Evolutionary conservation across 2,888 invertebrate species (phyloP).

Genomic region (Drosophila rubida): DNA sequence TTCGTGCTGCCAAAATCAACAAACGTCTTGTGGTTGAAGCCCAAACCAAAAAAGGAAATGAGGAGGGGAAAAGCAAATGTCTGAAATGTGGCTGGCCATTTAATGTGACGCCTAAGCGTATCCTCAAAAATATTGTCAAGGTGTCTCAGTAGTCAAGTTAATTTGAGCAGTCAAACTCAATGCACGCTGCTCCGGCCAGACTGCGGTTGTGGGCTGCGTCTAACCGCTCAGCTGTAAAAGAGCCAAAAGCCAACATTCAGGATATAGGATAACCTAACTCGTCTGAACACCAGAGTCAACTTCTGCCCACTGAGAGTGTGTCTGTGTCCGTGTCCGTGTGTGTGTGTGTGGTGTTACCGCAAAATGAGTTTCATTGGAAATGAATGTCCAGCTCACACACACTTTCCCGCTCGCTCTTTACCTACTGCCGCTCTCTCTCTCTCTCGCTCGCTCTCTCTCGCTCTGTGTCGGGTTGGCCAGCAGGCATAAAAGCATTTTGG

Average conservation of each 20-base stretch:
- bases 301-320: background rate
- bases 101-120: conserved; percentile 30
- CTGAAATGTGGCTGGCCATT: conserved; percentile 56
- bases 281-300: conserved; percentile 21
- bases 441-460: background rate
- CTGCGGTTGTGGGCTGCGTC: conserved; percentile 65
- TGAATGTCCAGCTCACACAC: conserved; percentile 53
- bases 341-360: conserved; percentile 55
- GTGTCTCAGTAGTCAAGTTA: conserved; percentile 79
- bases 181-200: background rate
- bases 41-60: conserved; percentile 3
- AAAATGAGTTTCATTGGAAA: conserved; percentile 79
- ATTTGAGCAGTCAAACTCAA: conserved; percentile 47
- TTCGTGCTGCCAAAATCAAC: conserved; percentile 74
- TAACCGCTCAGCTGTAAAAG: conserved; percentile 77
- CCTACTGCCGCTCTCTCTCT: background rate
- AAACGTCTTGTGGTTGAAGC: conserved; percentile 52
- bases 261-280: conserved; percentile 32
- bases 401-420: background rate
- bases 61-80: conserved; percentile 43
- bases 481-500: conserved; percentile 75
- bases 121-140: conserved; percentile 71
- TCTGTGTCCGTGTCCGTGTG: conserved; percentile 7
- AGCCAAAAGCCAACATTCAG: conserved; percentile 59
- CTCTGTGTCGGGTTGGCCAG: conserved; percentile 12